Conservation (phyloP, 2,113 vertebrate species). For the Seriola quinqueradiata region DNA sequence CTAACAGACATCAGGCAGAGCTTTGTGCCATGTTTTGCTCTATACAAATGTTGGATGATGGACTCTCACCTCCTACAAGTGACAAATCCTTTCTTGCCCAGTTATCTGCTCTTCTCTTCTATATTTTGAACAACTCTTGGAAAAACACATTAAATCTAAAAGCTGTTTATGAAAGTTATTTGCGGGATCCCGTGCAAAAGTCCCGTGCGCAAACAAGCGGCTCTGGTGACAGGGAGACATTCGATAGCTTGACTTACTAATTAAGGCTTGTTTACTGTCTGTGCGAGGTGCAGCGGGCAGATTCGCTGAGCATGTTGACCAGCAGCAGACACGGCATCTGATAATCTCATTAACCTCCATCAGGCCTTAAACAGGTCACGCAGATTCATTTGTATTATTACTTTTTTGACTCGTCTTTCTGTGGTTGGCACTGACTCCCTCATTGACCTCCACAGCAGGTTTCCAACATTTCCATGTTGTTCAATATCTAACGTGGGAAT, state of each 20-base stretch:
- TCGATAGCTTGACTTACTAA: conserved; percentile 53
- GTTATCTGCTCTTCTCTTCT: conserved; percentile 23
- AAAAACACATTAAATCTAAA: conserved; percentile 7
- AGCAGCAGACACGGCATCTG: conserved; percentile 16
- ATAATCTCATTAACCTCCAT: background rate
- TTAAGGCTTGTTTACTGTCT: conserved; percentile 56
- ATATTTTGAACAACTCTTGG: background rate
- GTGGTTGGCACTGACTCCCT: background rate
- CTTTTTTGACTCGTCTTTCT: background rate
- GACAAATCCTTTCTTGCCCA: background rate
- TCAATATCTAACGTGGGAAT: too few relatives aligned
- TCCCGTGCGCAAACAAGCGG: conserved; percentile 55
- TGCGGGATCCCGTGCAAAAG: conserved; percentile 4
- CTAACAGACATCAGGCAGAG: background rate
- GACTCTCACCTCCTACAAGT: background rate
- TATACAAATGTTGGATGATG: background rate
- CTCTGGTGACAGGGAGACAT: conserved; percentile 51
- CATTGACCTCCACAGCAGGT: background rate
- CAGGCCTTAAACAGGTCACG: background rate
- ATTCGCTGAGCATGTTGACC: conserved; percentile 5
- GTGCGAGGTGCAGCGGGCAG: conserved; percentile 5
- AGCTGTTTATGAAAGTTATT: conserved; percentile 44
- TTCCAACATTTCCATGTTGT: too few relatives aligned
- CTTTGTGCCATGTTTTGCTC: background rate
- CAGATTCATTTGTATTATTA: background rate